phyloP scores from a whole-genome alignment of 2,797 vertebrate genomes.

The Halcyon leucocephala region DNA sequence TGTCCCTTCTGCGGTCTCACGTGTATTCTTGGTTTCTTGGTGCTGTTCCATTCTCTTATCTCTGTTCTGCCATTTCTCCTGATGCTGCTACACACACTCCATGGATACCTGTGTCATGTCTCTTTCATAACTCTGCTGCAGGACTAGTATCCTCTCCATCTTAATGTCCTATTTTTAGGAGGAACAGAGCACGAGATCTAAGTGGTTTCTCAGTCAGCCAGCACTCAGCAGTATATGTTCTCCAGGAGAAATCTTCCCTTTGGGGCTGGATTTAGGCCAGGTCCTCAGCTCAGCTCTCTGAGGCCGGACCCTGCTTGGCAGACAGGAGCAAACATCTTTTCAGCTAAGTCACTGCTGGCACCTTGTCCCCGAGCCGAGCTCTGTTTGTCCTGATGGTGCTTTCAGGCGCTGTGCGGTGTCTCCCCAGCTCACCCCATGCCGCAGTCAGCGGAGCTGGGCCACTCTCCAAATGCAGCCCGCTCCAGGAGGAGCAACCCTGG shows the following conservation, averaged over 20 bases:
- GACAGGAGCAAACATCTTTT: background rate
- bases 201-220: background rate
- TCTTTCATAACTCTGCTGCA: background rate
- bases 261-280: background rate
- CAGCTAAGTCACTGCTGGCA: background rate
- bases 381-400: background rate
- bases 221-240: background rate
- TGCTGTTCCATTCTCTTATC: background rate
- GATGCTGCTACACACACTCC: background rate
- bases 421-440: background rate
- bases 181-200: background rate
- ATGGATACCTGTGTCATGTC: background rate
- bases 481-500: background rate
- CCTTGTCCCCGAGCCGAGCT: background rate
- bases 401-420: rapidly evolving
- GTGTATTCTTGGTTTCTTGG: rapidly evolving
- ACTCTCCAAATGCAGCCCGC: background rate
- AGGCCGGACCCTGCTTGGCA: background rate
- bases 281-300: background rate
- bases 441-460: background rate
- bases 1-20: background rate
- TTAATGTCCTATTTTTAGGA: background rate
- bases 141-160: background rate
- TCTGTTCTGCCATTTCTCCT: background rate
- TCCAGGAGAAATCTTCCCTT: background rate